These are phyloP conservation scores for Catharus bicknelli DNA, from an alignment of 2,113 vertebrate genomes.

Conservation along the genomic window DNA sequence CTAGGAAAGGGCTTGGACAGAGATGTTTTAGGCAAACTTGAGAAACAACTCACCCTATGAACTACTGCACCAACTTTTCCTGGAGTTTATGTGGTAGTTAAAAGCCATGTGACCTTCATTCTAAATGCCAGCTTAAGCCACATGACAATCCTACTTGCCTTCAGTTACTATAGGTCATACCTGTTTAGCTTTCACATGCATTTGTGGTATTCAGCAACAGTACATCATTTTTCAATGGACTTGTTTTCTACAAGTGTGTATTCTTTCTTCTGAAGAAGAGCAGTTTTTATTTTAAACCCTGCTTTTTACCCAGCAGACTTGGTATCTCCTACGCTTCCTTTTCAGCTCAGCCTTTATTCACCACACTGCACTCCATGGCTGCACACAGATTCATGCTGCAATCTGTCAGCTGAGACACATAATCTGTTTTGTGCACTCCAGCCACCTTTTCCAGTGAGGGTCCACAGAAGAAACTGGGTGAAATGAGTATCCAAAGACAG, in stretches of 20 bases:
- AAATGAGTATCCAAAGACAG: not conserved
- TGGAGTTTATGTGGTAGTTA: not conserved
- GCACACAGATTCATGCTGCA: not conserved
- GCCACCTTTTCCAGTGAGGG: not conserved
- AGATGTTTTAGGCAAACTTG: not conserved
- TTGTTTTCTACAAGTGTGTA: not conserved
- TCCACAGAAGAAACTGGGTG: not conserved
- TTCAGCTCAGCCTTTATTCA: not conserved
- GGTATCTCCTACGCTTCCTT: not conserved
- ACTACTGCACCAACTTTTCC: not conserved
- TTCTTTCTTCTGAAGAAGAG: not conserved
- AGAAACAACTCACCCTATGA: not conserved
- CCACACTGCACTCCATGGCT: not conserved
- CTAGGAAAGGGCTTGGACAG: not conserved
- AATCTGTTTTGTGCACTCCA: not conserved
- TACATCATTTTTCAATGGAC: not conserved
- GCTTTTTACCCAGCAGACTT: not conserved
- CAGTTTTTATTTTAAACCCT: not conserved
- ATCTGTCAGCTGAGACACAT: rapidly evolving
- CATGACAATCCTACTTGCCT: not conserved
- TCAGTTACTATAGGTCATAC: not conserved
- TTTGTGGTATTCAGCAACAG: not conserved
- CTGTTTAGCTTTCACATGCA: not conserved
- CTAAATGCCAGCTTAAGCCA: not conserved
- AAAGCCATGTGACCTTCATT: not conserved